Evolutionary conservation across 2,888 invertebrate genomes (phyloP).

Genomic region (Caenorhabditis plicata): DNA sequence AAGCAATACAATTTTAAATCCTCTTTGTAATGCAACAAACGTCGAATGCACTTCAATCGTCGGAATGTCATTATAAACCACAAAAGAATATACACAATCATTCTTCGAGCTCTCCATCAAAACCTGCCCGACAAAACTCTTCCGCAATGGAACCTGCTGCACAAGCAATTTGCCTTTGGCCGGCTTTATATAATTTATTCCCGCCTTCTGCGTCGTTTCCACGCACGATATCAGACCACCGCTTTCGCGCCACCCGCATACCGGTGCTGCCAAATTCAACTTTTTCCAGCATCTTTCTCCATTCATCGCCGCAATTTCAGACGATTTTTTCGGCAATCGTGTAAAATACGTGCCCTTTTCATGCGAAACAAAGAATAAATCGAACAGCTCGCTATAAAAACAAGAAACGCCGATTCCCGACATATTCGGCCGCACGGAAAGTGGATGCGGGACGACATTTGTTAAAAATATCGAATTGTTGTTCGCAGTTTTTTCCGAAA

Average conservation of each 20-base stretch:
- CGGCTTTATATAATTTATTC: constrained; percentile 6
- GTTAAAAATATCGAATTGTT: constrained; percentile 41
- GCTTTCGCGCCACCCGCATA: constrained; percentile 17
- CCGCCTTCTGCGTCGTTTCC: neutral
- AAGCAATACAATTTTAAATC: constrained; percentile 1
- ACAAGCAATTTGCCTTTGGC: constrained; percentile 1
- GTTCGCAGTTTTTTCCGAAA: constrained; percentile 13
- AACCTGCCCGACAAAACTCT: constrained; percentile 8
- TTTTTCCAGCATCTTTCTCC: too few species aligned
- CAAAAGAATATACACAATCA: constrained; percentile 18
- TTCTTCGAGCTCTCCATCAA: constrained; percentile 12
- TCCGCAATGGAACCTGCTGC: constrained; percentile 1
- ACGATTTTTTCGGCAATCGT: neutral
- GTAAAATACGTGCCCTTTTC: constrained; percentile 18
- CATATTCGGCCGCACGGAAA: neutral
- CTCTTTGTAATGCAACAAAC: neutral
- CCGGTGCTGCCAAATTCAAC: constrained; percentile 5
- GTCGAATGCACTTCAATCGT: constrained; percentile 19
- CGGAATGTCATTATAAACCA: constrained; percentile 10
- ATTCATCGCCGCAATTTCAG: too few species aligned
- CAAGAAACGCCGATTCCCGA: constrained; percentile 9
- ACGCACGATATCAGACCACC: constrained; percentile 21
- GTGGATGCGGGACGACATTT: constrained; percentile 19
- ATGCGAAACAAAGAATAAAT: constrained; percentile 30
- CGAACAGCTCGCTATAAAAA: constrained; percentile 16